A percentile compares a stretch with the other conserved stretches of the same genome.
phyloP scores from a whole-genome alignment of 2,888 invertebrate species.

The Cryptus armator region DNA sequence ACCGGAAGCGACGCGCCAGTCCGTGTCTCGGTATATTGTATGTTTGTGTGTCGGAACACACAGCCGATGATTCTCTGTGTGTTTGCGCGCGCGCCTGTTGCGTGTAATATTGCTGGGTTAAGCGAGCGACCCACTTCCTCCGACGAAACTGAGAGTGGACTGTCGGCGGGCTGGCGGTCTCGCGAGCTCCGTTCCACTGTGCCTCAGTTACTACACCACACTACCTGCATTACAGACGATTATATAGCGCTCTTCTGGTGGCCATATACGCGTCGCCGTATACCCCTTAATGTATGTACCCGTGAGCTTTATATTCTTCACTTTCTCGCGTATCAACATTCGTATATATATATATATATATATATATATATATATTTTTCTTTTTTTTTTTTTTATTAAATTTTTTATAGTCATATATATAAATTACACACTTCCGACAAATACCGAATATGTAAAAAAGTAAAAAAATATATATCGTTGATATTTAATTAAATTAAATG shows the following conservation, averaged over 20 bases:
- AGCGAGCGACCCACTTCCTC: constrained; percentile 80
- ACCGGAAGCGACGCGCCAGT: constrained; percentile 78
- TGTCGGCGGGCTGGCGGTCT: constrained; percentile 47
- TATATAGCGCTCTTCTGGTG: constrained; percentile 11
- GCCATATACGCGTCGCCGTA: not conserved
- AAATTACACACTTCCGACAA: too few relatives aligned
- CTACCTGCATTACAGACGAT: constrained; percentile 1
- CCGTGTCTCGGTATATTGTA: constrained; percentile 56
- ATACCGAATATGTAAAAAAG: too few relatives aligned
- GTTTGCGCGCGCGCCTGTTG: constrained; percentile 58
- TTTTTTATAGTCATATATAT: too few relatives aligned
- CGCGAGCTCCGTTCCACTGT: constrained; percentile 43
- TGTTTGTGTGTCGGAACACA: not conserved
- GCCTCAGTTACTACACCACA: constrained; percentile 18
- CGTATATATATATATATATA: not conserved
- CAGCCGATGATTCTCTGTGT: constrained; percentile 18
- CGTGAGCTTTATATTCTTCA: constrained; percentile 17
- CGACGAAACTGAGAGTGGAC: constrained; percentile 81
- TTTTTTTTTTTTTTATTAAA: too few relatives aligned
- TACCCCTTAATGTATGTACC: not conserved
- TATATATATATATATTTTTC: not conserved
- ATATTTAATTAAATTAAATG: too few relatives aligned
- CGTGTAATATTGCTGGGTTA: constrained; percentile 9
- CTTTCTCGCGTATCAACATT: not conserved
- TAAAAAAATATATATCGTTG: too few relatives aligned